Evolutionary conservation across 2,797 vertebrate genomes (phyloP), one percentile per base, ranked within the genome.

Genomic region (Anguilla anguilla): DNA sequence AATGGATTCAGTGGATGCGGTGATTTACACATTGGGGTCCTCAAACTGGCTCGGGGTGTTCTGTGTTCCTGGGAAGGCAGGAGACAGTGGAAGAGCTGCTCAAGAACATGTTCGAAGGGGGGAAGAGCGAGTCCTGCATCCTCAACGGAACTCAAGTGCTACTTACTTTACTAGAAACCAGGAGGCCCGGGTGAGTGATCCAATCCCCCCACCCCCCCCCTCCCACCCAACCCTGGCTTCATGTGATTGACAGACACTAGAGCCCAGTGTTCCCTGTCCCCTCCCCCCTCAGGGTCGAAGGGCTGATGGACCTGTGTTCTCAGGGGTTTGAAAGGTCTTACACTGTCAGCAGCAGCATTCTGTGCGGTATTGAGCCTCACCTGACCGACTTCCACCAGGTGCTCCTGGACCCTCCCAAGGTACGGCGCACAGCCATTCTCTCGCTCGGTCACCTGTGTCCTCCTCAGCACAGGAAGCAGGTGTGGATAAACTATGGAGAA

Each of bases 341-440:
- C 95, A 94, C 97, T 95, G 97, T 98, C 96, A 98, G 92, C 94
- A 96, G 96, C 96, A 97, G 98, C 95, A 96, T 99, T 94, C 93
- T 99, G 89, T 95, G 95, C 15, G 98, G 97, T 91, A 98, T 99
- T 89, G 96, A 98, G 95, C 97, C 98, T 39, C 95, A 98, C 92
- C 95, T 99, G 93, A 98, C 97, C 94, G 97, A 99, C 94, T 99
- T 99, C 96, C 98, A 99, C 93, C 97, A 97, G 92, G 97, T 99
- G 89, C 97, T 99, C 91, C 97, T 98, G 94, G 95, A 95, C 88
- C 98, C 98, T 13, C 98, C 98, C 89, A 99, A 97, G 98, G 98
- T 99, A 96, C 89, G 3, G 49, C 2, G 11, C 69, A 7, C 3
- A 0, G 19, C 83, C 9, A 4, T 22, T 13, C 25, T 22, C 25